phyloP scores from a whole-genome alignment of 2,888 invertebrate genomes.

The Caenorhabditis panamensis region DNA sequence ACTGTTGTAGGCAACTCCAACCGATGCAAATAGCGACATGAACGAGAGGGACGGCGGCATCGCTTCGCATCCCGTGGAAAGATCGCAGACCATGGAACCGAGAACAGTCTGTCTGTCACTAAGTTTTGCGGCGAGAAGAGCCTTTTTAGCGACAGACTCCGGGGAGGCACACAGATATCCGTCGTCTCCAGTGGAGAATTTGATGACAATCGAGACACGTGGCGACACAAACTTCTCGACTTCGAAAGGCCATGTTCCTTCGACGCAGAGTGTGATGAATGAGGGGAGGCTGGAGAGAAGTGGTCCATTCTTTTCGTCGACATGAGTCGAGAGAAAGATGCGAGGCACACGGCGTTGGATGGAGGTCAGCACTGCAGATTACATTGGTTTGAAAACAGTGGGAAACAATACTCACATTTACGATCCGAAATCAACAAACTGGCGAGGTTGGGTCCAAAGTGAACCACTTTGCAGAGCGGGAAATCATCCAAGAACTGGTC shows the following conservation, averaged over 20 bases:
- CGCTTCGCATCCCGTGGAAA: slow-evolving; percentile 78
- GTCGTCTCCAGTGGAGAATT: slow-evolving; percentile 76
- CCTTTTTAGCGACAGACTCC: slow-evolving; percentile 76
- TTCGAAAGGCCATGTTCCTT: slow-evolving; percentile 72
- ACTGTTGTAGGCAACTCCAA: slow-evolving; percentile 76
- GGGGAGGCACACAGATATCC: slow-evolving; percentile 77
- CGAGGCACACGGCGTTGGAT: slow-evolving; percentile 73
- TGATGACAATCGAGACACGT: slow-evolving; percentile 71
- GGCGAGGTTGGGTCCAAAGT: slow-evolving; percentile 76
- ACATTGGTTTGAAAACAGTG: not conserved
- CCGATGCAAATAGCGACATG: slow-evolving; percentile 73
- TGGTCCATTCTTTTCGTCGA: slow-evolving; percentile 67
- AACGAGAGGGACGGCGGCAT: slow-evolving; percentile 77
- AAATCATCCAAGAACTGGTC: slow-evolving; percentile 76
- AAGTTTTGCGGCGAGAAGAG: slow-evolving; percentile 72
- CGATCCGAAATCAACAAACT: slow-evolving; percentile 69
- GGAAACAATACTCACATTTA: slow-evolving; percentile 46
- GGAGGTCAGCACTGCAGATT: slow-evolving; percentile 64
- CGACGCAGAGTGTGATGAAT: slow-evolving; percentile 75
- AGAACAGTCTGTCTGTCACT: slow-evolving; percentile 66
- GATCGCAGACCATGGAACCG: slow-evolving; percentile 77
- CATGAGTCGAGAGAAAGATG: slow-evolving; percentile 73
- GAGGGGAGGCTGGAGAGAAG: slow-evolving; percentile 69
- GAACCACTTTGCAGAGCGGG: slow-evolving; percentile 72
- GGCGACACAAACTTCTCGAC: slow-evolving; percentile 71